Base-by-base conservation (phyloP, 1,140 invertebrate species). In the Polypedilum vanderplanki region DNA sequence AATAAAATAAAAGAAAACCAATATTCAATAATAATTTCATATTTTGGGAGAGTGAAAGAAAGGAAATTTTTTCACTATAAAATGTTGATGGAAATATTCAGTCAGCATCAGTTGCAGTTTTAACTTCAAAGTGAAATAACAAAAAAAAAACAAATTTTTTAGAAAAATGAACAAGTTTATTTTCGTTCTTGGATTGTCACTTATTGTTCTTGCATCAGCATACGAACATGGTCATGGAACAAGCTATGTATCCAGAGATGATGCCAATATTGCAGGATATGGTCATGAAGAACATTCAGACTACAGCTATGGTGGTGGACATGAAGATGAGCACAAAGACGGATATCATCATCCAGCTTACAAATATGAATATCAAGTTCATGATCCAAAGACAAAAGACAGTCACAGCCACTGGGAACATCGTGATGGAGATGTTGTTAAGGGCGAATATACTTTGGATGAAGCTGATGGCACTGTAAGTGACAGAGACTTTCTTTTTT, bases 301-400 rank as follows among this genome's bases (percentile, higher is more conserved):
- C 3, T n/a, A 57, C 12, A 12, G 10, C 10, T 46, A 9, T 46
- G 41, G 15, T 12, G 41, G 3, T 3, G 46, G 46, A 57, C 46
- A 57, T 57, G 46, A 15, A 57, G n/a, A 33, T 33, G 24, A 57
- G 9, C 46, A 57, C 3, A n/a, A 57, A 57, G 46, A 57, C 10
- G 4, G 3, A 4, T 15, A 57, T 57, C 46, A 57, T 70, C 75
- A 89, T 82, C 90, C 89, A 76, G 86, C 87, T 77, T 92, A 92
- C 81, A 86, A 87, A 77, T 91, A 90, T 79, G 90, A 88, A 78
- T 92, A 92, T 79, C 88, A 88, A 12, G 89, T 92, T 10, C 86
- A 89, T 77, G 91, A 92, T 80, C 85, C 87, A 46, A 87, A 89
- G 81, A 92, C 88, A 24, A 89, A 91, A 76, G 89, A 90, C 78